phyloP scores from a whole-genome alignment of 2,797 vertebrate species.

The Melanotaenia nigrans region DNA sequence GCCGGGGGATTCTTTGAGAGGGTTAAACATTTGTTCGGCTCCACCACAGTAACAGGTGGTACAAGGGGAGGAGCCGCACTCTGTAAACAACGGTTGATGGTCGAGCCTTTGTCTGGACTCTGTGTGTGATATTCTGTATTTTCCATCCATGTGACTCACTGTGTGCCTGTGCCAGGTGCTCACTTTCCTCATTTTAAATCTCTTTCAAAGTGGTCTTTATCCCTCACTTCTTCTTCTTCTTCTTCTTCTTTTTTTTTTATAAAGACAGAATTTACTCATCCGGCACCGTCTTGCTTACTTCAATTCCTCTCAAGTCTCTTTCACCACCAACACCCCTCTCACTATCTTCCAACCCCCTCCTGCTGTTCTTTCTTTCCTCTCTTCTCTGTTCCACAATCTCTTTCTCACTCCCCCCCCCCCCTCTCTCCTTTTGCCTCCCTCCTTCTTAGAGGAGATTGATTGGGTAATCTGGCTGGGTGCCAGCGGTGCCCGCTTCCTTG shows the following conservation, averaged over 20 bases:
- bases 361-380: slow-evolving; percentile 52
- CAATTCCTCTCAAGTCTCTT: slow-evolving; percentile 66
- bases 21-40: slow-evolving; percentile 77
- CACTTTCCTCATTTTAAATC: slow-evolving; percentile 43
- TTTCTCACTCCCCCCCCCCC: slow-evolving; percentile 51
- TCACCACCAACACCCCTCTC: slow-evolving; percentile 28
- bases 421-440: slow-evolving; percentile 46
- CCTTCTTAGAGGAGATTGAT: slow-evolving; percentile 80
- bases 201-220: slow-evolving; percentile 47
- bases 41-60: slow-evolving; percentile 80
- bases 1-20: slow-evolving; percentile 72
- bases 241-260: slow-evolving; percentile 12
- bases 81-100: slow-evolving; percentile 76
- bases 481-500: slow-evolving; percentile 78
- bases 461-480: slow-evolving; percentile 84
- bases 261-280: slow-evolving; percentile 59
- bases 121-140: slow-evolving; percentile 47
- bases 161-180: slow-evolving; percentile 56
- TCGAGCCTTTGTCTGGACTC: slow-evolving; percentile 72
- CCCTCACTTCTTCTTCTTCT: slow-evolving; percentile 4
- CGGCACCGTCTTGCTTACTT: slow-evolving; percentile 55
- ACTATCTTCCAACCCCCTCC: slow-evolving; percentile 17
- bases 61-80: slow-evolving; percentile 73
- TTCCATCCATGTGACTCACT: slow-evolving; percentile 39
- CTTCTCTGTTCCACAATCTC: slow-evolving; percentile 50